Base-by-base conservation (phyloP, 92 coral and sea anemone genomes). In the Scolanthus callimorphus region DNA sequence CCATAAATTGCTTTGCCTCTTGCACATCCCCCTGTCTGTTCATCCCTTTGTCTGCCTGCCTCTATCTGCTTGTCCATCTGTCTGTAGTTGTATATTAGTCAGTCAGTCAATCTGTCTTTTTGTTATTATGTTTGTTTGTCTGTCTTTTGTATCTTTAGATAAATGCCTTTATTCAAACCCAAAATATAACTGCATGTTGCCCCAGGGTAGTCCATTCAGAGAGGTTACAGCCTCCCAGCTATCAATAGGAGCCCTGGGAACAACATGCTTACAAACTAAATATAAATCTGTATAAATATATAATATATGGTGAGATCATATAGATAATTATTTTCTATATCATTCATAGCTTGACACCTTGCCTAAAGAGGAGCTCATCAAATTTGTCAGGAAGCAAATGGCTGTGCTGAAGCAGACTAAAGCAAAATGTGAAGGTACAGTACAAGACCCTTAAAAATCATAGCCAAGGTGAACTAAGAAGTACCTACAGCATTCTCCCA, bases 301-400 rank as follows among this genome's bases (percentile, higher is more conserved):
- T 34, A 15, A 34, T 6, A 34, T 34, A 6, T 34, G 43, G 15
- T 34, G 43, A 34, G 9, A 34, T 6, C 6, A 34, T 34, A 6
- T 6, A 34, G 15, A 34, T 34, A 34, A 6, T 15, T 15, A 34
- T 6, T 38, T 39, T 53, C 8, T 9, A 20, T 28, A 28, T 26
- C 28, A 0, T 11, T 34, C 6, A 34, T 34, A 92, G 97, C 91
- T 92, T 59, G 97, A 92, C 44, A 79, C 69, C 62, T 82, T 92
- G 27, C 77, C 96, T 0, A 92, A 79, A 70, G 97, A 87, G 69
- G 97, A 92, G 9, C 74, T 92, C 30, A 66, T 92, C 57, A 92
- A 88, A 43, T 92, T 76, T 61, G 89, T 92, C 62, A 92, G 69
- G 69, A 80, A 81, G 51, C 97, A 92, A 57, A 58, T 79, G 45